Conservation (phyloP, 2,113 vertebrate species). For the Chloropsis hardwickii region DNA sequence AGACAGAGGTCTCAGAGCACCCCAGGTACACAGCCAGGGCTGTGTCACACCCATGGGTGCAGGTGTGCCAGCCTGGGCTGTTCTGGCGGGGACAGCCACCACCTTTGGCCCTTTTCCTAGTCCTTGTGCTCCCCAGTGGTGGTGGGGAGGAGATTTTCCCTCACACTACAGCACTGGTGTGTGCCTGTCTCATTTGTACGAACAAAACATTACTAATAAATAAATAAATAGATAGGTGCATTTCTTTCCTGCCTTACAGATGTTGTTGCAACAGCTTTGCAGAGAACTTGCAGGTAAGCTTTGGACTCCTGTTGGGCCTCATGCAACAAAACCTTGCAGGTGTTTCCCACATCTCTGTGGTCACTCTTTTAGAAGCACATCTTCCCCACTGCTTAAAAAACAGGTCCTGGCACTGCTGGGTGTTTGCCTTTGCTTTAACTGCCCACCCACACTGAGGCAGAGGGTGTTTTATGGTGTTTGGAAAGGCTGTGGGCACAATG, state of each 20-base stretch:
- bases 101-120: background rate
- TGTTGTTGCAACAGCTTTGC: background rate
- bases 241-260: background rate
- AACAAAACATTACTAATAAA: background rate
- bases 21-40: background rate
- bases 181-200: background rate
- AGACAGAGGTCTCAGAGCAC: background rate
- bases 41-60: background rate
- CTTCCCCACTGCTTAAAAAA: background rate
- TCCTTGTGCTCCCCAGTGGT: background rate
- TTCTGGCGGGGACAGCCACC: background rate
- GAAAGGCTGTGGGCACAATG: background rate
- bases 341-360: background rate
- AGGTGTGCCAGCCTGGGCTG: background rate
- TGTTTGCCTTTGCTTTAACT: slow-evolving; percentile 7
- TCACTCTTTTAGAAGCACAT: background rate
- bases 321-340: background rate
- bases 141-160: background rate
- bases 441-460: slow-evolving; percentile 10
- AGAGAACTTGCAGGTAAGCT: background rate
- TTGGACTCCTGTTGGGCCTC: background rate
- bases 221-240: background rate
- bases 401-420: background rate
- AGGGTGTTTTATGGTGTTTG: background rate
- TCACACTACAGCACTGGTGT: rapidly evolving